Conservation (phyloP, 2,113 vertebrate species). For the Dendropsophus ebraccatus region DNA sequence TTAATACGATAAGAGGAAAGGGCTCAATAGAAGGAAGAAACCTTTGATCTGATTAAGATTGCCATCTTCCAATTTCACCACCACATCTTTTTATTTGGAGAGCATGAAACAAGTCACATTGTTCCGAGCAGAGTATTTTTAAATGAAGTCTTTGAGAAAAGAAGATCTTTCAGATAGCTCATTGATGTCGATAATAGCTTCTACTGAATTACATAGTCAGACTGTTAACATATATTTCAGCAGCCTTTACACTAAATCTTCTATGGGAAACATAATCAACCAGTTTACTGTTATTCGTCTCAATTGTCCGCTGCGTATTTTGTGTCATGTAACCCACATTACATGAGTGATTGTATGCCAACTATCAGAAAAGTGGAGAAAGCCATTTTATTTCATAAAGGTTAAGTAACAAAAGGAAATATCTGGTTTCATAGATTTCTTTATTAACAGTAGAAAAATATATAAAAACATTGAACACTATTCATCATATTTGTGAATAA, state of each 20-base stretch:
- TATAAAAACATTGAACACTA: background rate
- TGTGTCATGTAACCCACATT: slow-evolving; percentile 38
- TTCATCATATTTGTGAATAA: slow-evolving; percentile 21
- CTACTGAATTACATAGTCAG: slow-evolving; percentile 46
- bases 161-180: slow-evolving; percentile 48
- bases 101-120: slow-evolving; percentile 39
- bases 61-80: slow-evolving; percentile 43
- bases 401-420: slow-evolving; percentile 30
- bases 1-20: slow-evolving; percentile 43
- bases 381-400: slow-evolving; percentile 37
- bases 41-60: slow-evolving; percentile 45
- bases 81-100: slow-evolving; percentile 41
- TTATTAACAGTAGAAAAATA: background rate
- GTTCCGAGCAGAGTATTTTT: slow-evolving; percentile 31
- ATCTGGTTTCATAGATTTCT: slow-evolving; percentile 42
- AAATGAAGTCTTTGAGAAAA: slow-evolving; percentile 52
- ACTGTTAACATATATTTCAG: slow-evolving; percentile 50
- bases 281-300: slow-evolving; percentile 43
- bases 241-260: slow-evolving; percentile 40
- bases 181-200: slow-evolving; percentile 42
- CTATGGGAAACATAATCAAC: slow-evolving; percentile 49
- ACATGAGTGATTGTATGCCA: slow-evolving; percentile 16
- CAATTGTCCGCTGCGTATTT: slow-evolving; percentile 11
- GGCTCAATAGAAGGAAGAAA: slow-evolving; percentile 3
- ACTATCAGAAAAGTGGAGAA: background rate